Conservation (phyloP, 2,797 vertebrate species). For the Nyctibius grandis region DNA sequence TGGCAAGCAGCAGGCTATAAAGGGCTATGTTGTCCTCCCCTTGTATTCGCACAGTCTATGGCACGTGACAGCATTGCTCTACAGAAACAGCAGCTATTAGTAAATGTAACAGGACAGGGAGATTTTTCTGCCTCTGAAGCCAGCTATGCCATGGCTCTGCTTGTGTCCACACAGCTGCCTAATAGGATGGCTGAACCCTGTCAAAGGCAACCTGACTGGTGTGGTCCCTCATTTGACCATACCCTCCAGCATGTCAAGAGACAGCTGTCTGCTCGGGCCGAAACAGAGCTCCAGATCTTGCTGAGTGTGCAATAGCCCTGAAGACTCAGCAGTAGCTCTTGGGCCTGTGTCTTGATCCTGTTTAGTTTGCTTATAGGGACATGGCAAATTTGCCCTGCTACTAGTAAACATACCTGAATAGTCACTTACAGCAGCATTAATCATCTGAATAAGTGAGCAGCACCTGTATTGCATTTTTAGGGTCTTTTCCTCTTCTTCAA, state of each 20-base stretch:
- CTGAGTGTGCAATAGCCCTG: not conserved
- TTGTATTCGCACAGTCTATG: not conserved
- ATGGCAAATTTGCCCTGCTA: not conserved
- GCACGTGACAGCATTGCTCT: not conserved
- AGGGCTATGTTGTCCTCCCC: not conserved
- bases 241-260: rapidly evolving
- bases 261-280: rapidly evolving
- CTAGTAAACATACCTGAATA: not conserved
- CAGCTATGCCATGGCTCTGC: not conserved
- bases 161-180: not conserved
- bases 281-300: not conserved
- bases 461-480: not conserved
- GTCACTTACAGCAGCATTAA: not conserved
- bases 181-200: not conserved
- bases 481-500: not conserved
- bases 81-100: not conserved
- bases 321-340: not conserved
- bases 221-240: rapidly evolving
- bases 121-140: not conserved
- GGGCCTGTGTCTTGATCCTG: not conserved
- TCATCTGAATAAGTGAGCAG: not conserved
- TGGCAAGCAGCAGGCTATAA: not conserved
- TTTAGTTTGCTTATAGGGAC: not conserved
- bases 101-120: not conserved
- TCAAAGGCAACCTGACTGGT: not conserved